Evolutionary conservation across 2,888 invertebrate species (phyloP).

Genomic region (Theodoxus fluviatilis): DNA sequence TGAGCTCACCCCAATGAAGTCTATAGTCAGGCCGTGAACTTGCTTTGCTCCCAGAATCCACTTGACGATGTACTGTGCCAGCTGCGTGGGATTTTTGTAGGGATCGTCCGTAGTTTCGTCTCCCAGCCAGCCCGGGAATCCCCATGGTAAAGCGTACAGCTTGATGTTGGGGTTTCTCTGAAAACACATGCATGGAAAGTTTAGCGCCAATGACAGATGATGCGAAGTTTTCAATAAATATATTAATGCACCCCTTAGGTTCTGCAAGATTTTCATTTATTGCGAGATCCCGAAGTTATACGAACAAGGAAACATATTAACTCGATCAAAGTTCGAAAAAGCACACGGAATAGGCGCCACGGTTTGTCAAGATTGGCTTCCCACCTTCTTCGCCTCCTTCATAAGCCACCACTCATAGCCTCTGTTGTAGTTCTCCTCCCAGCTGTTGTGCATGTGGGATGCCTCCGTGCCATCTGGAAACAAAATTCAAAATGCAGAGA

Average conservation of each 20-base stretch:
- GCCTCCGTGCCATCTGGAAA: slow-evolving; percentile 57
- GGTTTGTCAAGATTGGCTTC: too few species aligned
- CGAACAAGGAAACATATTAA: too few species aligned
- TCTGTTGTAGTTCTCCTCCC: slow-evolving; percentile 56
- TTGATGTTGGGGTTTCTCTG: slow-evolving; percentile 61
- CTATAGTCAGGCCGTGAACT: slow-evolving; percentile 55
- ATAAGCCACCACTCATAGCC: slow-evolving; percentile 65
- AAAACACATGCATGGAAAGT: too few species aligned
- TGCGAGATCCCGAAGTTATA: neutral
- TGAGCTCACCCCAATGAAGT: slow-evolving; percentile 63
- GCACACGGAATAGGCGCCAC: too few species aligned
- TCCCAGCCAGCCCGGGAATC: slow-evolving; percentile 64
- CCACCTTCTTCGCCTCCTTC: slow-evolving; percentile 53
- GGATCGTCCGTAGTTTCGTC: slow-evolving; percentile 49
- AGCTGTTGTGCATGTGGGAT: slow-evolving; percentile 60
- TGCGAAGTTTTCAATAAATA: neutral
- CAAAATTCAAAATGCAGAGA: neutral
- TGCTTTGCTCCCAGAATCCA: slow-evolving; percentile 61
- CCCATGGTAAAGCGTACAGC: slow-evolving; percentile 63
- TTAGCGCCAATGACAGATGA: neutral
- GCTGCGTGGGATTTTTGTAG: slow-evolving; percentile 41
- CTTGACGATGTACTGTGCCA: slow-evolving; percentile 56
- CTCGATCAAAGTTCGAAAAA: neutral
- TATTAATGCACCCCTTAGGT: too few species aligned
- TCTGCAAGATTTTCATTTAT: neutral